These are phyloP conservation scores for Tipula unca DNA, from an alignment of 2,888 invertebrate genomes.

Conservation along the genomic window DNA sequence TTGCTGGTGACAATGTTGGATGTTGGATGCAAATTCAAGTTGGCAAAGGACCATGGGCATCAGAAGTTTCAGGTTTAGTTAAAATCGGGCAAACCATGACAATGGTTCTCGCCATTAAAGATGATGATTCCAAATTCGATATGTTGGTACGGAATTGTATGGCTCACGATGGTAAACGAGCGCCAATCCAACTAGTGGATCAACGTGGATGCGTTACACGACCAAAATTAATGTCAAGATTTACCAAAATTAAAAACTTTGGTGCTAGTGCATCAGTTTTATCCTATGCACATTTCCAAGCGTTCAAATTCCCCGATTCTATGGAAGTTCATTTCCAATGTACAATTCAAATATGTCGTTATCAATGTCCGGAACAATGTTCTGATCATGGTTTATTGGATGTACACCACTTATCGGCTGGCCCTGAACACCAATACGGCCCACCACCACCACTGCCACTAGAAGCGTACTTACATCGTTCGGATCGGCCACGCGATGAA, in stretches of 20 bases:
- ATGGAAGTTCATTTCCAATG: conserved; percentile 96
- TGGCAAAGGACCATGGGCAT: conserved; percentile 91
- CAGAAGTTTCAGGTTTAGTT: conserved; percentile 86
- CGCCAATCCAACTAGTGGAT: conserved; percentile 88
- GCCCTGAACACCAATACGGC: conserved; percentile 58
- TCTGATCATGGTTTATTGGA: conserved; percentile 56
- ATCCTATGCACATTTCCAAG: conserved; percentile 89
- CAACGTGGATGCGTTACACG: conserved; percentile 86
- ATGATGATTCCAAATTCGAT: conserved; percentile 90
- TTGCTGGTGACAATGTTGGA: conserved; percentile 90
- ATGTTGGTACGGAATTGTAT: conserved; percentile 92
- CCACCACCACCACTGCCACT: conserved; percentile 55
- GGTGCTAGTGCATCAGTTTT: conserved; percentile 87
- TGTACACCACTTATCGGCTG: conserved; percentile 46
- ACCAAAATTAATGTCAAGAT: conserved; percentile 86
- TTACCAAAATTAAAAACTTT: conserved; percentile 92
- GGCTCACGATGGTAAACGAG: conserved; percentile 88
- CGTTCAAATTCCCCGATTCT: conserved; percentile 91
- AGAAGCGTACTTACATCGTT: conserved; percentile 56
- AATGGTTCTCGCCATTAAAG: conserved; percentile 91
- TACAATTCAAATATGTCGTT: conserved; percentile 88
- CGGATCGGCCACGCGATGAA: conserved; percentile 59
- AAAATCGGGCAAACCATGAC: conserved; percentile 96
- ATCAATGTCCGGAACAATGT: conserved; percentile 89
- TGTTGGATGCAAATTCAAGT: conserved; percentile 98